These are phyloP conservation scores for Calidris pygmaea DNA, from an alignment of 2,113 vertebrate genomes.

Conservation along the genomic window DNA sequence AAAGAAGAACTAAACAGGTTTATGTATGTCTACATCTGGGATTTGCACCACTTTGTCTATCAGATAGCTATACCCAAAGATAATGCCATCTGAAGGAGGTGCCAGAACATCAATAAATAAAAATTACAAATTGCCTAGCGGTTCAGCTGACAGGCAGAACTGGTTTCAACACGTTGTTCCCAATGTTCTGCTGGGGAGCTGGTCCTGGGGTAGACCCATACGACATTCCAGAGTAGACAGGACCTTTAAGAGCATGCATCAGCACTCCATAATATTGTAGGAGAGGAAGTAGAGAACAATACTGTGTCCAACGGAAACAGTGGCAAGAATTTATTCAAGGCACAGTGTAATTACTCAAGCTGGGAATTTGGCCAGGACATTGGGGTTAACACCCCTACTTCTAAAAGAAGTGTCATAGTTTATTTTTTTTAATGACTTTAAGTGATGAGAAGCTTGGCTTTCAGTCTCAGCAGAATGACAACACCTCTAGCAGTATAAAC, in stretches of 20 bases:
- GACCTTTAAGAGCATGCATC: background rate
- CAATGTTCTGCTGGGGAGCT: background rate
- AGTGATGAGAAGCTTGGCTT: constrained; percentile 31
- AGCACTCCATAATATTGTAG: background rate
- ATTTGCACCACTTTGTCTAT: background rate
- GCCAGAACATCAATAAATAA: constrained; percentile 51
- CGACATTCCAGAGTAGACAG: background rate
- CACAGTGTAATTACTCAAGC: constrained; percentile 6
- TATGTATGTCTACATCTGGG: background rate
- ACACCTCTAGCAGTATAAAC: background rate
- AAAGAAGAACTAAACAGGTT: background rate
- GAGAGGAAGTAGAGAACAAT: constrained; percentile 62
- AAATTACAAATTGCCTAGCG: constrained; percentile 39
- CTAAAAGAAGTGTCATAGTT: constrained; percentile 29
- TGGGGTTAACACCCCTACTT: constrained; percentile 58
- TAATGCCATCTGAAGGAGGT: constrained; percentile 26
- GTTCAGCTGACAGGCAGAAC: constrained; percentile 45
- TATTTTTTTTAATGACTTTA: constrained; percentile 44
- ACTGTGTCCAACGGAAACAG: constrained; percentile 29
- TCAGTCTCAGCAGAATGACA: constrained; percentile 46
- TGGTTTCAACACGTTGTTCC: background rate
- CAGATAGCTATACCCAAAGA: background rate
- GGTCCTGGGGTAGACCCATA: background rate
- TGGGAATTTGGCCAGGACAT: constrained; percentile 41
- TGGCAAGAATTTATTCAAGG: constrained; percentile 60